Conservation (phyloP, 2,113 vertebrate genomes). For the Ceratotherium simum region DNA sequence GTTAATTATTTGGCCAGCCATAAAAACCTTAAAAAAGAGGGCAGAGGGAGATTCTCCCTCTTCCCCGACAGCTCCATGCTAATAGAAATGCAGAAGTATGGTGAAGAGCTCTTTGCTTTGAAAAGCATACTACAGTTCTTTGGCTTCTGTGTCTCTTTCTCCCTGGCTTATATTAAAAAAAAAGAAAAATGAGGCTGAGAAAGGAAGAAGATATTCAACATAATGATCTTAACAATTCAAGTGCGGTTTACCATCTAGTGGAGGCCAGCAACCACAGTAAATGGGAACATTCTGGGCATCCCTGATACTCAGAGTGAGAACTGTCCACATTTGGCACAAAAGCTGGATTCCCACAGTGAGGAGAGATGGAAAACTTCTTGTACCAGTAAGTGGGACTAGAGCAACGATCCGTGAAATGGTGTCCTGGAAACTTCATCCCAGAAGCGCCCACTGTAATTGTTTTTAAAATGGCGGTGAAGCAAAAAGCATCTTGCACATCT, state of each 20-base stretch:
- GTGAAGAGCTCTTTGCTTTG: neutral
- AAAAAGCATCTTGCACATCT: constrained; percentile 61
- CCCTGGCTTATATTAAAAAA: neutral
- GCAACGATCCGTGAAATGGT: constrained; percentile 55
- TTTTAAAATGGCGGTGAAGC: constrained; percentile 59
- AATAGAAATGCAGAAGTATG: neutral
- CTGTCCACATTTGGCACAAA: constrained; percentile 32
- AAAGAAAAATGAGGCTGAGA: neutral
- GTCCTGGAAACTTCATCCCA: constrained; percentile 61
- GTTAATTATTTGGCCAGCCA: no score
- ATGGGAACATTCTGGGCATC: constrained; percentile 36
- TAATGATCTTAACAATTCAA: constrained; percentile 48
- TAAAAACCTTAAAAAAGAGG: no score
- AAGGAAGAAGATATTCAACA: neutral
- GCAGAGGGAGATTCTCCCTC: no score
- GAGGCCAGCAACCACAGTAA: constrained; percentile 30
- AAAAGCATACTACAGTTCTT: neutral
- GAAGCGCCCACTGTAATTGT: neutral
- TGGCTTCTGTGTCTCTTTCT: neutral
- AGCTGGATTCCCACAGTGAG: constrained; percentile 39
- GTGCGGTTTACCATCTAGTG: neutral
- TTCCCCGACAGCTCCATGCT: no score
- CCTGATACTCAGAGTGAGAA: neutral
- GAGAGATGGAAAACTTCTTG: constrained; percentile 49
- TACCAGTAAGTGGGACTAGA: constrained; percentile 56